A percentile compares a stretch with the other conserved stretches of the same genome.
Conservation (phyloP, 2,113 vertebrate species). For the Platysteira castanea region DNA sequence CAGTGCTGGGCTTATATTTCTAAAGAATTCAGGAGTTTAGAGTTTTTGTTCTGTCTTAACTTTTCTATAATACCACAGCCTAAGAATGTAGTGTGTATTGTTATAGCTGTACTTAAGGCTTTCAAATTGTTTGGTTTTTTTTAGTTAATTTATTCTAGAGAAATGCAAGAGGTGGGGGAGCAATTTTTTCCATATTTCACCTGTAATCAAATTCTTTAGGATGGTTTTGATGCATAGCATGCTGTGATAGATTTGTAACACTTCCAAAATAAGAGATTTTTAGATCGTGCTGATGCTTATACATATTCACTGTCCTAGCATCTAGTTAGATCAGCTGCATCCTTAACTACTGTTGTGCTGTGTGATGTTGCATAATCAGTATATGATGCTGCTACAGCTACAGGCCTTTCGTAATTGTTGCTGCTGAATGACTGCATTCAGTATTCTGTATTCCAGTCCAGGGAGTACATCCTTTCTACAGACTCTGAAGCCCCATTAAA, state of each 20-base stretch:
- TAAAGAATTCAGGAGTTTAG: not conserved
- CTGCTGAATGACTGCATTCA: conserved; percentile 29
- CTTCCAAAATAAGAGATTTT: not conserved
- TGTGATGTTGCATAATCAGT: conserved; percentile 32
- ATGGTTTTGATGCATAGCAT: not conserved
- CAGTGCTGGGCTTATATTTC: not conserved
- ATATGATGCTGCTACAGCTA: not conserved
- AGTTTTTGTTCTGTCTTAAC: not conserved
- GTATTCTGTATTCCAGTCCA: not conserved
- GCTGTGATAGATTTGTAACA: not conserved
- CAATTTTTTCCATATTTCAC: not conserved
- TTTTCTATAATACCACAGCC: not conserved
- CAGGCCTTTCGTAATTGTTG: not conserved
- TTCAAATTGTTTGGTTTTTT: not conserved
- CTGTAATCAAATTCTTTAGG: not conserved
- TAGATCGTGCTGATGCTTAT: not conserved
- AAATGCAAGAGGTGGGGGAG: not conserved
- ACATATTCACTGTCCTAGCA: not conserved
- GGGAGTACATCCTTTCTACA: not conserved
- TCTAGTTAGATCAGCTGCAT: not conserved
- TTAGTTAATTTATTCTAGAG: not conserved
- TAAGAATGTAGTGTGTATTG: not conserved
- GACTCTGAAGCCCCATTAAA: not conserved
- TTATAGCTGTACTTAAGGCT: not conserved
- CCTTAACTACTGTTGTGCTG: not conserved